These are phyloP conservation scores for Rhinichthys klamathensis DNA, from an alignment of 2,113 vertebrate species.

Conservation along the genomic window DNA sequence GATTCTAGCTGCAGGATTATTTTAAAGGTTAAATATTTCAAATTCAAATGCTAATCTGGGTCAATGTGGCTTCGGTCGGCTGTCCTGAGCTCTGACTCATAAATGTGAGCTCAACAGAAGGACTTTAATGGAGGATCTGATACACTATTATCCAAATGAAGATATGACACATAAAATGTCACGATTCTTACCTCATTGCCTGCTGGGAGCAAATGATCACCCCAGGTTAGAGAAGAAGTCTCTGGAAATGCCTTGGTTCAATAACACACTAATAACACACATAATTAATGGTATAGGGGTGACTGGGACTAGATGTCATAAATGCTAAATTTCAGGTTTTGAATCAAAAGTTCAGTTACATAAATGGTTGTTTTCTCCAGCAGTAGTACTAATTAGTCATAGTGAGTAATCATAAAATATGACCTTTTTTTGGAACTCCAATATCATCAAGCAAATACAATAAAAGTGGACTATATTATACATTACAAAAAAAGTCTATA, in stretches of 20 bases:
- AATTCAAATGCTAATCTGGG: slow-evolving; percentile 76
- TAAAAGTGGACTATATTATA: neutral
- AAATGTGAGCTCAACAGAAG: slow-evolving; percentile 30
- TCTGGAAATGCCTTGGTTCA: slow-evolving; percentile 1
- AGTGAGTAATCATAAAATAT: neutral
- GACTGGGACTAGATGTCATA: neutral
- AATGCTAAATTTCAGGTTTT: neutral
- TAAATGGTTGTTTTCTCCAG: neutral
- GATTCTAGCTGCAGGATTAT: slow-evolving; percentile 82
- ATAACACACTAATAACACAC: slow-evolving; percentile 11
- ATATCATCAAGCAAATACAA: neutral
- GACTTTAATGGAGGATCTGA: slow-evolving; percentile 60
- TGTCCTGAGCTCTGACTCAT: slow-evolving; percentile 64
- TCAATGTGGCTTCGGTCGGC: slow-evolving; percentile 73
- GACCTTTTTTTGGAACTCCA: neutral
- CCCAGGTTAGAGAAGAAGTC: neutral
- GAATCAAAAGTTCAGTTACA: neutral
- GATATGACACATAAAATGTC: slow-evolving; percentile 43
- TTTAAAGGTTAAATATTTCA: slow-evolving; percentile 84
- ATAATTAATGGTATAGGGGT: neutral
- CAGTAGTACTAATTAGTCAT: neutral
- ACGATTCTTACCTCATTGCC: slow-evolving; percentile 9
- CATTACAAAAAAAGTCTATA: neutral
- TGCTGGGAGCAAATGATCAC: slow-evolving; percentile 28
- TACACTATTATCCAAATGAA: slow-evolving; percentile 54